Evolutionary conservation across 2,113 vertebrate species (phyloP).

Genomic region (Aplodontia rufa): DNA sequence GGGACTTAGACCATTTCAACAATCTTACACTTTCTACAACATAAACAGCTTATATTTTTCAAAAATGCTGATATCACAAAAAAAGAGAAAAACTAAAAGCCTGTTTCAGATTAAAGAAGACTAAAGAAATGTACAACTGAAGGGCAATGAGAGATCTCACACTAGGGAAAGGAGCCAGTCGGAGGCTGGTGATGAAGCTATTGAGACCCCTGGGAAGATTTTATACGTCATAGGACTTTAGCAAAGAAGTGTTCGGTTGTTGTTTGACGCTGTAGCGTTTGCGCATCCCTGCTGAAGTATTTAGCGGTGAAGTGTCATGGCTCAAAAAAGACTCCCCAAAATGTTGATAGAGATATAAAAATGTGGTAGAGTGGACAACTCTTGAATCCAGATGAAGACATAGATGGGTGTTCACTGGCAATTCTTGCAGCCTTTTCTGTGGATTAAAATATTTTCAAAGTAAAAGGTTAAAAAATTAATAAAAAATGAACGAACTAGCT

Average conservation of each 20-base stretch:
- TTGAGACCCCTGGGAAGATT: neutral
- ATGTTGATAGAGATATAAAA: neutral
- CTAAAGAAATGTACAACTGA: neutral
- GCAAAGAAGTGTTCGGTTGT: neutral
- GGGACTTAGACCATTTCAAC: neutral
- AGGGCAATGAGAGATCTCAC: fast-evolving
- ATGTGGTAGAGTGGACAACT: neutral
- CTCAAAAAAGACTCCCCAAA: neutral
- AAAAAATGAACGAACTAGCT: neutral
- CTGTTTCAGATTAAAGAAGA: neutral
- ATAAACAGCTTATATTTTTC: neutral
- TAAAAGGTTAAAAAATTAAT: neutral
- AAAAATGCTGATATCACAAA: neutral
- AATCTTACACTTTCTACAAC: neutral
- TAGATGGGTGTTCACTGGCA: neutral
- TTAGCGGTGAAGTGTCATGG: neutral
- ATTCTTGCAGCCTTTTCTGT: neutral
- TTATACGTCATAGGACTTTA: neutral
- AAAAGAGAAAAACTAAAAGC: neutral
- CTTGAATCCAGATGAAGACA: neutral
- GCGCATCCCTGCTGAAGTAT: neutral
- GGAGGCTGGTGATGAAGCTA: fast-evolving
- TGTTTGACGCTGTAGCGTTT: neutral
- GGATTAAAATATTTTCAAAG: neutral
- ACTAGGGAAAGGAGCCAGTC: neutral